Evolutionary conservation across 2,888 invertebrate genomes (phyloP).

Genomic region (Apeira syringaria): DNA sequence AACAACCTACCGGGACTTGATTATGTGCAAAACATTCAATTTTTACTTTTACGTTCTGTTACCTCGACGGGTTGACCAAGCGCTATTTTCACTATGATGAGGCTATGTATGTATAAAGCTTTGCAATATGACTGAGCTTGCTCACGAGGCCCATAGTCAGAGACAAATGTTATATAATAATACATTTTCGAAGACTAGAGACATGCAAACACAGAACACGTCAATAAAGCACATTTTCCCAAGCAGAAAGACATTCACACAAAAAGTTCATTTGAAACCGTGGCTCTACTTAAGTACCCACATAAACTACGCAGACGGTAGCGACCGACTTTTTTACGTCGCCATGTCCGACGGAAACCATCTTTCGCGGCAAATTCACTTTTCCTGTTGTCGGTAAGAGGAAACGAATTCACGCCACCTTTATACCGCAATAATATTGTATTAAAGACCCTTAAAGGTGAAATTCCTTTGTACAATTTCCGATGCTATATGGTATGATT

Average conservation of each 20-base stretch:
- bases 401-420: constrained; percentile 53
- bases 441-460: constrained; percentile 42
- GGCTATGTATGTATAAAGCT: too few species aligned
- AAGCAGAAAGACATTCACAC: not conserved
- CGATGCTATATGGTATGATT: constrained; percentile 21
- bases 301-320: constrained; percentile 8
- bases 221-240: too few species aligned
- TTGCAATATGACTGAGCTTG: too few species aligned
- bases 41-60: too few species aligned
- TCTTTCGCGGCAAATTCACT: constrained; percentile 57
- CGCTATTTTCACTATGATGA: too few species aligned
- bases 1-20: too few species aligned
- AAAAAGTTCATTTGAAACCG: not conserved
- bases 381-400: constrained; percentile 55
- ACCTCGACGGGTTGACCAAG: too few species aligned
- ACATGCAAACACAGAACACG: too few species aligned
- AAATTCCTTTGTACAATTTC: constrained; percentile 40
- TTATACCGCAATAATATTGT: constrained; percentile 50
- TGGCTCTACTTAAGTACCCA: constrained; percentile 5
- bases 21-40: too few species aligned
- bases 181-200: too few species aligned
- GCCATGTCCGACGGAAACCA: constrained; percentile 36
- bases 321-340: constrained; percentile 21
- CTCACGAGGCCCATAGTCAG: too few species aligned
- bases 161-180: too few species aligned